Conservation (phyloP, 2,113 vertebrate genomes). For the Lepidothrix coronata region DNA sequence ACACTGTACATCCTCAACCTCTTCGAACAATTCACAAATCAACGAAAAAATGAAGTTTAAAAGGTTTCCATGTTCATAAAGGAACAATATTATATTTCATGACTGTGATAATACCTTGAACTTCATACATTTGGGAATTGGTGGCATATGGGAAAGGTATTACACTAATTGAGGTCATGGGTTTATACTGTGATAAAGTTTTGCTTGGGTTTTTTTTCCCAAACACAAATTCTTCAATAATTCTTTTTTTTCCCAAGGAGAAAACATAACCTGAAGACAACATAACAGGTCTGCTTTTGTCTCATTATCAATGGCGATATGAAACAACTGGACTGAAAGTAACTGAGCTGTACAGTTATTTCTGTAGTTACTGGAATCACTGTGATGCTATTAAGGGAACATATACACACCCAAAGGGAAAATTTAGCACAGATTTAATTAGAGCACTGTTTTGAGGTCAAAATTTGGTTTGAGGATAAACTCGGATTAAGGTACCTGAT, state of each 20-base stretch:
- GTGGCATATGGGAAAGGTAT: background rate
- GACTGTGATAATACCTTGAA: background rate
- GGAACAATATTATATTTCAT: background rate
- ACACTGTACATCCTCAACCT: background rate
- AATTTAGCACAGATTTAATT: conserved; percentile 34
- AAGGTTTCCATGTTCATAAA: background rate
- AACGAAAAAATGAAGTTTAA: background rate
- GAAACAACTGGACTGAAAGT: background rate
- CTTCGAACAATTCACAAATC: background rate
- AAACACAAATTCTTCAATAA: background rate
- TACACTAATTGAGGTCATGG: background rate
- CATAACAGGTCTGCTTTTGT: background rate
- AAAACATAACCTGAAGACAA: background rate
- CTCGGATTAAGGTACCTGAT: background rate
- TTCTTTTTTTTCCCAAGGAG: background rate
- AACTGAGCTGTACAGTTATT: background rate
- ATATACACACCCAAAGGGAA: background rate
- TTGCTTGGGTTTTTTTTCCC: background rate
- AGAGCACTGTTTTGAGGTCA: conserved; percentile 36
- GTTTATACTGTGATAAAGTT: background rate
- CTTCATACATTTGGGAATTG: background rate
- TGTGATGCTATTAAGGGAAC: background rate
- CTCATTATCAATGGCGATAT: background rate
- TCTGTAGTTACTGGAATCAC: background rate
- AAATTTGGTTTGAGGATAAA: conserved; percentile 24